Base-by-base conservation (phyloP, 2,797 vertebrate genomes). In the Tapirus indicus region DNA sequence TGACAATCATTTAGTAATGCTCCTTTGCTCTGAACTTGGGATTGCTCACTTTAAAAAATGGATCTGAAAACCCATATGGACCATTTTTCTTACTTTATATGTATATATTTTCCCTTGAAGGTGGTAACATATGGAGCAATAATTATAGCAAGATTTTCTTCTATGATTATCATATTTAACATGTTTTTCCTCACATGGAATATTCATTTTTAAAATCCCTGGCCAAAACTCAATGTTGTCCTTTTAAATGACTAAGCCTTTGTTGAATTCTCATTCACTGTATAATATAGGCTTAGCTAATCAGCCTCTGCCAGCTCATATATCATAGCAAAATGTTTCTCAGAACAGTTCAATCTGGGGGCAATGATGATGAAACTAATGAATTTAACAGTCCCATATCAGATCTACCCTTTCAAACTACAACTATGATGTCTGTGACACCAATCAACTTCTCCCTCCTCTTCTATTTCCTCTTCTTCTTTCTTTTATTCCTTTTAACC, bases 71-170 rank as follows among this genome's bases (percentile, higher is more conserved):
- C 29, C 52, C 77, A 94, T 47, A 77, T n/a, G 47, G 18, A 44
- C n/a, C 52, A 72, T 94, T 93, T 88, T 96, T 96, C 88, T 96
- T 52, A 69, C 29, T 78, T 96, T 87, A 52, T 62, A 71, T 79
- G 49, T 96, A 47, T 91, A 18, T 96, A 74, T 96, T 96, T 98
- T 96, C 87, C 94, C 75, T 97, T 1, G 75, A 96, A 97, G 75
- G 83, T 87, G 74, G 80, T 82, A 96, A 94, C 95, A 98, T 97
- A 97, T 96, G 95, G 96, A 95, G 12, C 72, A 92, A 97, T 97
- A 92, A 97, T 98, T 97, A 97, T 49, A 97, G 75, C 56, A 96
- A 96, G 66, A 94, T 88, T 97, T 97, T 97, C 79, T 90, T 88
- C 75, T 88, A 62, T 94, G 68, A 93, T 96, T 97, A 94, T 29